Evolutionary conservation across 1,140 invertebrate genomes (phyloP).

Genomic region (Coboldia fuscipes): DNA sequence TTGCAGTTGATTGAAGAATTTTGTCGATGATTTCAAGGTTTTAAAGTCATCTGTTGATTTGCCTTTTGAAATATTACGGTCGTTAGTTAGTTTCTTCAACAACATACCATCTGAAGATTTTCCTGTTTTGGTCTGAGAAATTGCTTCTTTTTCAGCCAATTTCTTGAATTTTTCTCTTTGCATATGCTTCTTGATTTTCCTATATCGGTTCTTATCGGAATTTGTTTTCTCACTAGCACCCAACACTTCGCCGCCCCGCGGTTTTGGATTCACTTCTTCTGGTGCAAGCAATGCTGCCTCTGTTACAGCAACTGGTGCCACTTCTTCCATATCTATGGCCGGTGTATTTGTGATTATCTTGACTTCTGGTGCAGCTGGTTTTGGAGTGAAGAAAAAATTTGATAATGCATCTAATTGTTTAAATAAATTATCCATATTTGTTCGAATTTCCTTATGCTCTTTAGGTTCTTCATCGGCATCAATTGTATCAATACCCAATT

Average conservation of each 20-base stretch:
- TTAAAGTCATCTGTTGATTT: slow-evolving; percentile 25
- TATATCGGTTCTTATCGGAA: slow-evolving; percentile 77
- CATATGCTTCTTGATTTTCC: slow-evolving; percentile 65
- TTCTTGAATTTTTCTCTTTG: slow-evolving; percentile 34
- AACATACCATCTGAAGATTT: slow-evolving; percentile 5
- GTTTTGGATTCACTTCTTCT: slow-evolving; percentile 71
- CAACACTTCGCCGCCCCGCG: slow-evolving; percentile 55
- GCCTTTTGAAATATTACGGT: slow-evolving; percentile 5
- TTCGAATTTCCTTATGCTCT: slow-evolving; percentile 52
- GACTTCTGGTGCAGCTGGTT: slow-evolving; percentile 60
- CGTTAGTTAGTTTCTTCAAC: neutral
- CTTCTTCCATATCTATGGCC: slow-evolving; percentile 85
- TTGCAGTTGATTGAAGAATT: slow-evolving; percentile 64
- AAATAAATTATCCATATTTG: slow-evolving; percentile 60
- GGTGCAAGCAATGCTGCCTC: slow-evolving; percentile 78
- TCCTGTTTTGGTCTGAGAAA: neutral
- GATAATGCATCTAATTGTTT: slow-evolving; percentile 76
- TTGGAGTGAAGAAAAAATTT: slow-evolving; percentile 89
- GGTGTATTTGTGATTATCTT: slow-evolving; percentile 83
- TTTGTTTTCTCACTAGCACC: slow-evolving; percentile 57
- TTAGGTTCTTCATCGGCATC: slow-evolving; percentile 37
- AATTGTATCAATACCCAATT: slow-evolving; percentile 28
- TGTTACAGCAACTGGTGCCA: slow-evolving; percentile 68
- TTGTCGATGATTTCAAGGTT: slow-evolving; percentile 50
- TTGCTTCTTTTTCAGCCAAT: slow-evolving; percentile 8